A percentile compares a stretch with the other conserved stretches of the same genome.
These are phyloP conservation scores for Ligdia adustata DNA, from an alignment of 2,888 invertebrate genomes.

Conservation along the genomic window DNA sequence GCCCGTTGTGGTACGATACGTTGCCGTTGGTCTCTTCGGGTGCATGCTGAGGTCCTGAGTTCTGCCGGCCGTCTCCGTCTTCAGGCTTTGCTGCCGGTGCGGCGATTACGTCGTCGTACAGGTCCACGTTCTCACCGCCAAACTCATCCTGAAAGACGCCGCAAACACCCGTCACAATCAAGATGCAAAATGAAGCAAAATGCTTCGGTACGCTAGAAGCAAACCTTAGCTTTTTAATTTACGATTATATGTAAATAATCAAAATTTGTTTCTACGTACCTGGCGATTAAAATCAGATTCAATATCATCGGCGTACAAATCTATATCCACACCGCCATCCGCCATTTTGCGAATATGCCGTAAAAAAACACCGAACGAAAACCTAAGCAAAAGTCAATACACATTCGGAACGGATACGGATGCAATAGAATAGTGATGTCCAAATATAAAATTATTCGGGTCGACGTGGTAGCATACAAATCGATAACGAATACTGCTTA, in stretches of 20 bases:
- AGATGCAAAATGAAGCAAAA: background rate
- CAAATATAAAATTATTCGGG: too few relatives aligned
- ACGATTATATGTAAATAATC: background rate
- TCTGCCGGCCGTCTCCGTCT: constrained; percentile 83
- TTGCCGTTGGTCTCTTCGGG: constrained; percentile 88
- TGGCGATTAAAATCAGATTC: constrained; percentile 93
- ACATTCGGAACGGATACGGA: too few relatives aligned
- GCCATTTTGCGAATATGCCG: constrained; percentile 87
- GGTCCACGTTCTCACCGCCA: constrained; percentile 94
- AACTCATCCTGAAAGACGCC: constrained; percentile 88
- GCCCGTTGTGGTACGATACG: constrained; percentile 88
- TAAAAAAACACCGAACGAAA: constrained; percentile 1
- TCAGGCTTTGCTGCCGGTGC: constrained; percentile 87
- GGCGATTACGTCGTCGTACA: constrained; percentile 97
- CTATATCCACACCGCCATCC: constrained; percentile 97
- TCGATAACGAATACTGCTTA: too few relatives aligned
- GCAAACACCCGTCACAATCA: constrained; percentile 31
- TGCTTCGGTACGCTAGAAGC: too few relatives aligned
- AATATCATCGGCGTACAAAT: constrained; percentile 98
- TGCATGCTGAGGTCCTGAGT: constrained; percentile 80
- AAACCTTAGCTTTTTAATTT: background rate
- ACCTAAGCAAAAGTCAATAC: too few relatives aligned
- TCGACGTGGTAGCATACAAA: too few relatives aligned
- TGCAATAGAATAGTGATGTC: too few relatives aligned
- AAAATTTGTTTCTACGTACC: constrained; percentile 48